These are phyloP conservation scores for Neodiprion virginianus DNA, from an alignment of 1,140 invertebrate species.

Conservation along the genomic window DNA sequence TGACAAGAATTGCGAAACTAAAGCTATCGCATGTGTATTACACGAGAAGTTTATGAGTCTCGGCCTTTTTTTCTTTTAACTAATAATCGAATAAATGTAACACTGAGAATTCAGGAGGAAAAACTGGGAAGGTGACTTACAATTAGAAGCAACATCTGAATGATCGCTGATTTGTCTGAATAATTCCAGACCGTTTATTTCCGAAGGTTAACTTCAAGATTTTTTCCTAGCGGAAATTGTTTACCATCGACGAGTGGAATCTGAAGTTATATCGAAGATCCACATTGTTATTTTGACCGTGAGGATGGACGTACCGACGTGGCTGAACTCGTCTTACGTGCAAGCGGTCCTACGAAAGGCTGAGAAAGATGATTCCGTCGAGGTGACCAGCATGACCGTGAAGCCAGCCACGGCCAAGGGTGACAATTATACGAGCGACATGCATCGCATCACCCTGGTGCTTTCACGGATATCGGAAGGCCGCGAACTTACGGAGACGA, in stretches of 20 bases:
- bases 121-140: no score
- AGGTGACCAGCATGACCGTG: constrained; percentile 23
- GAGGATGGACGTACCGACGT: constrained; percentile 33
- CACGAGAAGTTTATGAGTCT: no score
- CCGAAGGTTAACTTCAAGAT: no score
- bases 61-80: neutral
- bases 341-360: constrained; percentile 34
- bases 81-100: neutral
- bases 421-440: constrained; percentile 40
- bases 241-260: no score
- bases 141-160: no score
- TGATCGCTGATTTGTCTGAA: no score
- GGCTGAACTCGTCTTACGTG: constrained; percentile 45
- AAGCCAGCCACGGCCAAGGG: constrained; percentile 32
- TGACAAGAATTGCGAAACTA: no score
- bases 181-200: no score
- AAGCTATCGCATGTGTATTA: no score
- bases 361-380: constrained; percentile 27
- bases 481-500: constrained; percentile 11
- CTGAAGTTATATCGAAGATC: no score
- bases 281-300: neutral
- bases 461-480: constrained; percentile 1
- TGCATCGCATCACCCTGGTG: constrained; percentile 32
- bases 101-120: neutral
- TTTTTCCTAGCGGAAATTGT: no score